These are phyloP conservation scores for Ceratothoa steindachneri DNA, from an alignment of 2,888 invertebrate genomes.

Conservation along the genomic window DNA sequence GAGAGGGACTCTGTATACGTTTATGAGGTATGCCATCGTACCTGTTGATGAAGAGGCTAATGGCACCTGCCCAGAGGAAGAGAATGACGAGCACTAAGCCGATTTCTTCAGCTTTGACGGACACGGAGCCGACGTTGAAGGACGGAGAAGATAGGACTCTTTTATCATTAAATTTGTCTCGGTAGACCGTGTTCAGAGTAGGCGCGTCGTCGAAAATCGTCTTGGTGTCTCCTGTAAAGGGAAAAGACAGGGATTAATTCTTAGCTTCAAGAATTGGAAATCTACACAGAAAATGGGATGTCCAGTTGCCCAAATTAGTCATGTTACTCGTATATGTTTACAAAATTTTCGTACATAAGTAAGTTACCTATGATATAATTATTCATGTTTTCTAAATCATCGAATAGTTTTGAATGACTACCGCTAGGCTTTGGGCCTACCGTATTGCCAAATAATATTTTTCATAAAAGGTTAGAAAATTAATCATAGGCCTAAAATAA, in stretches of 20 bases:
- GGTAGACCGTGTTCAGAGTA: background rate
- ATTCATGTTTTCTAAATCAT: too few relatives aligned
- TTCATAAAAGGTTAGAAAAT: too few relatives aligned
- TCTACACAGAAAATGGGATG: too few relatives aligned
- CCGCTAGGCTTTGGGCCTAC: too few relatives aligned
- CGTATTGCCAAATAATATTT: too few relatives aligned
- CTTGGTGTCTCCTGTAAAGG: background rate
- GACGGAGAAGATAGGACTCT: background rate
- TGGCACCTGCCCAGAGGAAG: conserved; percentile 79
- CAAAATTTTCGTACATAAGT: too few relatives aligned
- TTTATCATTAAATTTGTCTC: background rate
- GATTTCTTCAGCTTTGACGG: conserved; percentile 86
- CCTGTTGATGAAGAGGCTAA: conserved; percentile 78
- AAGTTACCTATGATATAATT: too few relatives aligned
- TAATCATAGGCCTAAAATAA: too few relatives aligned
- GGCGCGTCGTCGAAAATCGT: background rate
- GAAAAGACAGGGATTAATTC: background rate
- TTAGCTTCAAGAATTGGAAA: too few relatives aligned
- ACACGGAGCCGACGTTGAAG: conserved; percentile 32
- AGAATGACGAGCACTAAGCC: conserved; percentile 79
- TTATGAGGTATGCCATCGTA: conserved; percentile 53
- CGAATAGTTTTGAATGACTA: too few relatives aligned
- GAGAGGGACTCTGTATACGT: background rate
- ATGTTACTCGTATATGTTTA: too few relatives aligned
- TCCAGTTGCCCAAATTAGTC: too few relatives aligned